Evolutionary conservation across 2,113 vertebrate genomes (phyloP), one percentile per base, ranked within the genome.

Genomic region (Montifringilla adamsi): DNA sequence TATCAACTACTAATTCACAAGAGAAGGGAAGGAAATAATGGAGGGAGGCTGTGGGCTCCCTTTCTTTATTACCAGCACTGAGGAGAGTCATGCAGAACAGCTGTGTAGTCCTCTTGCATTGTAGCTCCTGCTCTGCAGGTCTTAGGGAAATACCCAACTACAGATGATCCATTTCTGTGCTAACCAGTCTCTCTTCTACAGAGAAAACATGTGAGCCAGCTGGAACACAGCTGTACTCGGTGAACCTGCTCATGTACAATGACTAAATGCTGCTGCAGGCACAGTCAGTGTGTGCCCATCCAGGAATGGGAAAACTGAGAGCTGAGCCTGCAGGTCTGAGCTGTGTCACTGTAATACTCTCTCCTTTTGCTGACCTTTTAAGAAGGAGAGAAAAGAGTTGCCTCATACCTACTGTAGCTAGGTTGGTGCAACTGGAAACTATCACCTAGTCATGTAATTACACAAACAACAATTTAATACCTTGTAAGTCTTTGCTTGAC

Each of bases 381-480:
- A 92, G 79, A 43, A 70, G 28, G 53, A 68, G n/a, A 87, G 30
- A 77, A 68, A 52, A 64, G 52, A 39, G 16, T 9, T 33, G 62
- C 66, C 80, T 86, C 39, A 69, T 85, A 52, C 31, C 15, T 67
- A 43, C 27, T 67, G 41, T 37, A 73, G 41, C 19, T 76, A 47
- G 33, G 43, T 41, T 85, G 52, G 63, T 26, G 75, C 53, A 96
- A 89, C 63, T 86, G 58, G 33, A 56, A 87, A 35, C 68, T 76
- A 11, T 74, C 68, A 46, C 81, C 44, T 91, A 76, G 83, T 91
- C 33, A 27, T 49, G 50, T 63, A 84, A 84, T 92, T 95, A 76
- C 46, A 39, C 7, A 21, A 89, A 55, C 28, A 92, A 84, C 77
- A 87, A 58, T 93, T 91, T 90, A 91, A 94, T 91, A 86, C 46